These are phyloP conservation scores for Aspiorhynchus laticeps DNA, from an alignment of 2,113 vertebrate species.

Conservation along the genomic window DNA sequence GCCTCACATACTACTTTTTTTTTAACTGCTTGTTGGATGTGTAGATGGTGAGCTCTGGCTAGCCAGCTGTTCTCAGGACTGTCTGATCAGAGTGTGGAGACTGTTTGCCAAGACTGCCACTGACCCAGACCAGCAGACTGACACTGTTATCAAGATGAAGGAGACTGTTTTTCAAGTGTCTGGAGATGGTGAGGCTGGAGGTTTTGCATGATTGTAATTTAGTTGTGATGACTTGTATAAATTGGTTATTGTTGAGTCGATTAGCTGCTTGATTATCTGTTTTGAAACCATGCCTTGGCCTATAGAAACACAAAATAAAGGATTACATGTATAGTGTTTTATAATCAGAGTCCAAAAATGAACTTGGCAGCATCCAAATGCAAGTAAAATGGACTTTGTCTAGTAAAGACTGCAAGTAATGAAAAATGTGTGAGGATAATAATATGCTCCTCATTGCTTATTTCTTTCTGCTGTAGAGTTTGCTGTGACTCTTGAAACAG, in stretches of 20 bases:
- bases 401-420: not conserved
- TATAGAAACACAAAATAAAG: not conserved
- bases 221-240: not conserved
- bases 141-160: constrained; percentile 83
- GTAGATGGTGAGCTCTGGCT: constrained; percentile 87
- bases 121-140: constrained; percentile 61
- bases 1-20: not conserved
- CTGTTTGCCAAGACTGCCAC: constrained; percentile 78
- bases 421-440: not conserved
- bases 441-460: constrained; percentile 32
- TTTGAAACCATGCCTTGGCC: not conserved
- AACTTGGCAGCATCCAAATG: not conserved
- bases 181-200: constrained; percentile 72
- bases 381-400: not conserved
- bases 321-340: not conserved
- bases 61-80: constrained; percentile 95
- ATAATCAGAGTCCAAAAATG: not conserved
- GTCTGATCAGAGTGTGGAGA: constrained; percentile 92
- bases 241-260: not conserved
- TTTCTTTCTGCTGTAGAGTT: constrained; percentile 70
- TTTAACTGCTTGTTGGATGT: not conserved
- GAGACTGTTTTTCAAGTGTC: constrained; percentile 86
- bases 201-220: constrained; percentile 19
- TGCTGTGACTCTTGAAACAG: constrained; percentile 88
- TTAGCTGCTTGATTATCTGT: not conserved